Evolutionary conservation across 2,888 invertebrate genomes (phyloP).

Genomic region (Mallateleia sp.): DNA sequence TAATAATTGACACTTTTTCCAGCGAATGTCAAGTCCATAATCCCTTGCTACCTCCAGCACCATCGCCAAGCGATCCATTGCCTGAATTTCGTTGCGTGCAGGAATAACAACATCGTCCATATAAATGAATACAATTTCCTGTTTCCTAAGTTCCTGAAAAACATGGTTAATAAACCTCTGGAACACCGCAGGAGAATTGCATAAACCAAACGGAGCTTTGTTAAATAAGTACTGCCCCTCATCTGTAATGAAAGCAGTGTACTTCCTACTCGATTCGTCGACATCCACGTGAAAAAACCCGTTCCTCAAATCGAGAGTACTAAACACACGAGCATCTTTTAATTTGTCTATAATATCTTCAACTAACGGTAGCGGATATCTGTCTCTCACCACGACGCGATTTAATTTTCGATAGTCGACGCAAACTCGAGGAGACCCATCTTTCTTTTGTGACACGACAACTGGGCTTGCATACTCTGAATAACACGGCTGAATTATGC

Average conservation of each 20-base stretch:
- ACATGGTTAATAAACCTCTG: conserved; percentile 14
- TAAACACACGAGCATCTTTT: conserved; percentile 26
- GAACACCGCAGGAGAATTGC: conserved; percentile 20
- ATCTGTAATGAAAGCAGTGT: neutral
- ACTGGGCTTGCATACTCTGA: conserved; percentile 72
- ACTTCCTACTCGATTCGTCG: neutral
- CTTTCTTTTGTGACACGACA: conserved; percentile 78
- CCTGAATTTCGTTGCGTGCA: neutral
- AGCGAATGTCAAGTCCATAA: conserved; percentile 9
- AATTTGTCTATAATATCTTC: conserved; percentile 64
- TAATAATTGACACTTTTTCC: conserved; percentile 35
- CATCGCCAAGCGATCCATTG: neutral
- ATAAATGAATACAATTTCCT: conserved; percentile 21
- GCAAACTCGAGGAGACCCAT: conserved; percentile 74
- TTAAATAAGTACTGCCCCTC: neutral
- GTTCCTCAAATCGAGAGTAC: conserved; percentile 18
- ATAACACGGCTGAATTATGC: too few species aligned
- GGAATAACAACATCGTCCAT: conserved; percentile 37
- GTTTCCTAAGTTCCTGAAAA: conserved; percentile 9
- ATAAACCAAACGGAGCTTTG: conserved; percentile 14
- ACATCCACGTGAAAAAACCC: conserved; percentile 29
- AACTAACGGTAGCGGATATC: conserved; percentile 70
- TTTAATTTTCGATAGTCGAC: conserved; percentile 87
- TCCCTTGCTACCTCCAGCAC: neutral
- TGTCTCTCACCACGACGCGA: conserved; percentile 80